Percentiles rank a stretch among this genome's conserved stretches.
These are phyloP conservation scores for Lathamus discolor DNA, from an alignment of 2,113 vertebrate genomes.

Conservation along the genomic window DNA sequence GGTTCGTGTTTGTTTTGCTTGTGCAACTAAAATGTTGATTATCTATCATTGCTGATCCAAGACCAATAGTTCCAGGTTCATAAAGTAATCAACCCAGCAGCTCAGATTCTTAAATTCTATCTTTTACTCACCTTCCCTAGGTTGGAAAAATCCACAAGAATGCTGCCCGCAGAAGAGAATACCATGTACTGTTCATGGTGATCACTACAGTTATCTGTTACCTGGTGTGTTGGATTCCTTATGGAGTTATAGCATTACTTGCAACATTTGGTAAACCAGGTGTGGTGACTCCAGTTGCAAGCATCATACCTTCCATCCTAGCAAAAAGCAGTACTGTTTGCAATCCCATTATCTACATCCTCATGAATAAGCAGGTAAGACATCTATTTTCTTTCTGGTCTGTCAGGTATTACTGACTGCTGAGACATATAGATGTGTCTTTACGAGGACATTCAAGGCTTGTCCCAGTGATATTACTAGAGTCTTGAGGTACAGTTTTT, in stretches of 20 bases:
- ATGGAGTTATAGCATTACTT: conserved; percentile 82
- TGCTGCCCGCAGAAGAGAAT: conserved; percentile 79
- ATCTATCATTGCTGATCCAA: not conserved
- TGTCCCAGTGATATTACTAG: not conserved
- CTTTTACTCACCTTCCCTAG: conserved; percentile 46
- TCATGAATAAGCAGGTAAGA: conserved; percentile 86
- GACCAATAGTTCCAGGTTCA: not conserved
- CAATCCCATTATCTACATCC: conserved; percentile 86
- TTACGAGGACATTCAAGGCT: not conserved
- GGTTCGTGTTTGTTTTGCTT: not conserved
- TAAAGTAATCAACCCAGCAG: not conserved
- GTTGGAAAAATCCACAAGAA: conserved; percentile 82
- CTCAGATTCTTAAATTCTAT: not conserved
- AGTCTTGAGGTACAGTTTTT: not conserved
- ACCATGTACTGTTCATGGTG: conserved; percentile 83
- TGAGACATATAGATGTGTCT: not conserved
- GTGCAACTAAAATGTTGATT: not conserved
- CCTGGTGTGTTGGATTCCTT: conserved; percentile 84
- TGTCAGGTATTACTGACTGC: not conserved
- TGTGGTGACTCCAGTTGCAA: conserved; percentile 78
- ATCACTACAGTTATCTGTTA: conserved; percentile 81
- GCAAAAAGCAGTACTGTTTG: conserved; percentile 88
- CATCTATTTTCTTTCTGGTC: not conserved
- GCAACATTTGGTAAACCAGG: conserved; percentile 81
- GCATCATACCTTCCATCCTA: conserved; percentile 80